Base-by-base conservation (phyloP, 2,113 vertebrate species). In the Puffinus mauretanicus region DNA sequence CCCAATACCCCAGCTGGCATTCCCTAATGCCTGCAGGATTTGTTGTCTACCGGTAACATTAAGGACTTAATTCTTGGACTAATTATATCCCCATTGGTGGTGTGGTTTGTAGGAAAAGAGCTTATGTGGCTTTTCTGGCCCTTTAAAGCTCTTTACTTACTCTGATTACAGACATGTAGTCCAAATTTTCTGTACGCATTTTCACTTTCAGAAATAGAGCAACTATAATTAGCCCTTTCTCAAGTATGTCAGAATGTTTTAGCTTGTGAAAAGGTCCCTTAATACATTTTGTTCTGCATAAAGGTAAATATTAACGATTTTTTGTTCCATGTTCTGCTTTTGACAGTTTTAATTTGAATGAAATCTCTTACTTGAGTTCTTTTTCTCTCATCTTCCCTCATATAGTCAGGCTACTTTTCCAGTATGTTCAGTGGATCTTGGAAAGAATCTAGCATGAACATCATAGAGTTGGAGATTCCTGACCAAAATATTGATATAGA, bases 361-460 rank as follows among this genome's bases (percentile, higher is more conserved):
- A 54, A 58, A 20, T 80, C 19, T 66, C 57, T 76, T 36, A 82
- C 49, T 4, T 36, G n/a, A 47, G 22, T 40, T 67, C 21, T 88
- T 62, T 86, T 67, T 49, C 67, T 88, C 75, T 70, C 25, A 5
- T 58, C 40, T 95, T 79, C 24, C 19, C 55, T 94, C 47, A 21
- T 97, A 6, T 82, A 99, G 99, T 99, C 99, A 16, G 99, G 99
- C 34, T 99, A 99, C 98, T 99, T 99, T 96, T 99, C 99, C 97
- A 99, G 99, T 96, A 99, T 99, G 99, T 99, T 99, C 98, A 99
- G 99, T 62, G 99, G 99, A 49, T 99, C 99, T 69, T 99, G 99
- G 99, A 99, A 99, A 94, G 99, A 99, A 96, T 99, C 99, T 36
- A 99, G 96, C 96, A 99, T 99, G 99, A 98, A 98, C 91, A 97